Base-by-base conservation (phyloP, 2,797 vertebrate genomes). In the Alectoris magna region DNA sequence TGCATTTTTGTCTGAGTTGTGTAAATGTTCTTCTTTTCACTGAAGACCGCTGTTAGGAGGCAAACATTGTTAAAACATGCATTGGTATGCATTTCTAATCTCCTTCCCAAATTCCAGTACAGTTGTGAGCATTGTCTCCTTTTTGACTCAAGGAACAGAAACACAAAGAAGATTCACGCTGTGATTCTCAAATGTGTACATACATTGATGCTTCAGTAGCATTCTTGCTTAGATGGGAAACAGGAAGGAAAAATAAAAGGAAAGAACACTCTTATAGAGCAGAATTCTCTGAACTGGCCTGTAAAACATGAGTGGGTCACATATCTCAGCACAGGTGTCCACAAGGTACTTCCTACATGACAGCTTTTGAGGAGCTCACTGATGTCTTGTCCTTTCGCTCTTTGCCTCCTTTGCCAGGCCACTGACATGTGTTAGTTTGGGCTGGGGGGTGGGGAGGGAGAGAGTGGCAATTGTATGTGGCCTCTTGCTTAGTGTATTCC, bases 281-380 rank as follows among this genome's bases (percentile, higher is more conserved):
- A 36, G 16, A 56, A 22, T 19, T 82, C 11, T 64, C 27, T 56
- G 10, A 78, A 36, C 4, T 29, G 13, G n/a, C 46, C 38, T 62
- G 36, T 74, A 36, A 78, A 51, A 26, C 18, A 14, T 51, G 34
- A 2, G 7, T 7, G 67, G 14, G 15, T 46, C 1, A 1, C 1
- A 0, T 48, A 66, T 39, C 22, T 63, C 31, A 43, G 41, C 19
- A 31, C 39, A 31, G 27, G 9, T 22, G 18, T 31, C 26, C 2
- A 2, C 29, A 22, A 34, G 36, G 16, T 23, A 3, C 31, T 67
- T 0, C 1, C 15, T 41, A 43, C 71, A 14, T 12, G 4, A 4
- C 46, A 48, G 29, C 41, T 36, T 64, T 7, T 14, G 6, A 22
- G 24, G 10, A 68, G 5, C 22, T 68, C 5, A 7, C 22, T 76